Evolutionary conservation across 2,113 vertebrate species (phyloP).

Genomic region (Odobenus rosmarus): DNA sequence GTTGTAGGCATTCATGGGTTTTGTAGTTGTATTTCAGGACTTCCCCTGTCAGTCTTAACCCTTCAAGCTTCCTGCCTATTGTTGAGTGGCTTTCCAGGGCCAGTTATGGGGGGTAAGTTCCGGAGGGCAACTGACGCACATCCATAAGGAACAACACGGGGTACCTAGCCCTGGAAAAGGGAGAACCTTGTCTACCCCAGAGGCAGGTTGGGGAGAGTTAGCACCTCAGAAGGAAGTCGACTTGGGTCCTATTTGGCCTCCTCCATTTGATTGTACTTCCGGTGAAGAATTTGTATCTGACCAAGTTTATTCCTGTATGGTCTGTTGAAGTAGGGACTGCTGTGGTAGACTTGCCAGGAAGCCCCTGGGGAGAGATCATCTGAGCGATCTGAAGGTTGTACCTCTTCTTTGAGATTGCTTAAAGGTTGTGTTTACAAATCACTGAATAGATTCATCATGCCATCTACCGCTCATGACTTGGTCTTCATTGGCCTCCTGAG

Average conservation of each 20-base stretch:
- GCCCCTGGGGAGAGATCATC: not conserved
- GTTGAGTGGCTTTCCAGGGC: not conserved
- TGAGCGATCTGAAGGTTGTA: not conserved
- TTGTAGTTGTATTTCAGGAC: not conserved
- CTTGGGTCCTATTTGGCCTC: too few relatives aligned
- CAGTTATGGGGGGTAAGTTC: not conserved
- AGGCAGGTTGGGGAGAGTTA: not conserved
- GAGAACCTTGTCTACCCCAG: not conserved
- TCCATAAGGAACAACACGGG: not conserved
- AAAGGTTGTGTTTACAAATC: not conserved
- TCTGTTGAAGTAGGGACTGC: not conserved
- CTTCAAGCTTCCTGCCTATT: not conserved
- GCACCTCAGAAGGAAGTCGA: too few relatives aligned
- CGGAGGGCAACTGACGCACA: not conserved
- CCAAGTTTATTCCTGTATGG: not conserved
- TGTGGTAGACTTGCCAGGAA: not conserved
- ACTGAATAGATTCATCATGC: not conserved
- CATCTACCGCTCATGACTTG: accelerated
- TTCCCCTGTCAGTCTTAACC: not conserved
- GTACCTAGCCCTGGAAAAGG: not conserved
- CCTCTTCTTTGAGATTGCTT: not conserved
- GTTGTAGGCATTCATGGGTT: not conserved
- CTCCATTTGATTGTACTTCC: not conserved
- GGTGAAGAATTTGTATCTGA: not conserved
- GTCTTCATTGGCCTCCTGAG: not conserved